These are phyloP conservation scores for Acholoe squamosa DNA, from an alignment of 2,888 invertebrate genomes.

Conservation along the genomic window DNA sequence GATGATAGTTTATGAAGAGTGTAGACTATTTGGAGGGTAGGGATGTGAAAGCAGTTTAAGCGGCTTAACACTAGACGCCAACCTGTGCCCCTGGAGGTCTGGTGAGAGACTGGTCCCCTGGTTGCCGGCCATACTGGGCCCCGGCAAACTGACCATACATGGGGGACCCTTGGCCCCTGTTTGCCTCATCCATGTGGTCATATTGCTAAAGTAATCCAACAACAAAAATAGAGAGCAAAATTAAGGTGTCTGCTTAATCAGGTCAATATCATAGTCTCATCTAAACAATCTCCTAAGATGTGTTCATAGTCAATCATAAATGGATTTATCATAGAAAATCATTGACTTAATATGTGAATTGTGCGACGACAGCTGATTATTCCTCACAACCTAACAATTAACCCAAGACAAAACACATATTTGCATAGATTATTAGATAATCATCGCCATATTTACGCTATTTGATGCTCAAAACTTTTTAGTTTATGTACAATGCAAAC, in stretches of 20 bases:
- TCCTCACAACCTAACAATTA: too few relatives aligned
- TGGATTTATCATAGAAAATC: too few relatives aligned
- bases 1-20: neutral
- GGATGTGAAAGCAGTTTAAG: slow-evolving; percentile 16
- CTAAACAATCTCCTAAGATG: too few relatives aligned
- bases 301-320: too few relatives aligned
- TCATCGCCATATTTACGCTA: too few relatives aligned
- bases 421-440: too few relatives aligned
- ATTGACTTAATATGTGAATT: too few relatives aligned
- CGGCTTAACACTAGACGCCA: slow-evolving; percentile 49
- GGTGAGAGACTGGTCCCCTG: slow-evolving; percentile 44
- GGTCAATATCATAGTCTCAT: too few relatives aligned
- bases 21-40: neutral
- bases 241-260: neutral
- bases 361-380: too few relatives aligned
- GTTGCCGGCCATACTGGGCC: slow-evolving; percentile 47
- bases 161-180: neutral
- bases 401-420: too few relatives aligned
- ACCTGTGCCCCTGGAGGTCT: slow-evolving; percentile 55
- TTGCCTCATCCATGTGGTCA: slow-evolving; percentile 41
- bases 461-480: too few relatives aligned
- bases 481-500: too few relatives aligned
- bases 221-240: neutral
- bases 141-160: slow-evolving; percentile 60
- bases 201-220: slow-evolving; percentile 43